Conservation (phyloP, 2,888 invertebrate genomes). For the Mantis religiosa region DNA sequence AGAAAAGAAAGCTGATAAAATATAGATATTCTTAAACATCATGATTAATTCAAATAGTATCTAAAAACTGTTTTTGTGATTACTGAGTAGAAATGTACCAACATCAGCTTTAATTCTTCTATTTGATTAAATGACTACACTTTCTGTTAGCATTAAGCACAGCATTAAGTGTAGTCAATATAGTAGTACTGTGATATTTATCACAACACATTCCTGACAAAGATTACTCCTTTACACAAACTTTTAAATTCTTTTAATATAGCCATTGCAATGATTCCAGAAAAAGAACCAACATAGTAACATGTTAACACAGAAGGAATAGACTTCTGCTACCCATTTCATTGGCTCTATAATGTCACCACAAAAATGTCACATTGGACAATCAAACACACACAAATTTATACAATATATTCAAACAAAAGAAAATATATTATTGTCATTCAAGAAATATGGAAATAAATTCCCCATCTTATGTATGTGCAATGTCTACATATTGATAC, state of each 20-base stretch:
- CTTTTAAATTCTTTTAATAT: not conserved
- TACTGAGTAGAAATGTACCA: not conserved
- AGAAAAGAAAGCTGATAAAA: not conserved
- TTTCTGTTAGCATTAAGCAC: not conserved
- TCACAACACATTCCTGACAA: not conserved
- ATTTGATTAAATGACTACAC: not conserved
- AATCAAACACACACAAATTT: not conserved
- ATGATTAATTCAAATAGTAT: not conserved
- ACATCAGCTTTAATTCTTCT: not conserved
- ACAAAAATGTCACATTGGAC: not conserved
- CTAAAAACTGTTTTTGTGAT: not conserved
- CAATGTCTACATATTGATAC: not conserved
- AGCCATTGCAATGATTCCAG: not conserved
- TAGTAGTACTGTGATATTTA: not conserved
- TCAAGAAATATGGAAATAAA: slow-evolving; percentile 3
- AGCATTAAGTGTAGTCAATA: not conserved
- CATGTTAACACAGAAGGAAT: slow-evolving; percentile 8
- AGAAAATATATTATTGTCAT: slow-evolving; percentile 23
- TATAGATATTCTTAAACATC: not conserved
- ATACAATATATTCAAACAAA: not conserved
- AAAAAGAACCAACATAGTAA: not conserved
- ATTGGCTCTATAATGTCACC: not conserved
- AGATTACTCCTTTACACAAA: not conserved
- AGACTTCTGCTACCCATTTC: not conserved
- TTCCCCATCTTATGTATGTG: not conserved